Base-by-base conservation (phyloP, 2,797 vertebrate genomes). In the Eremophila alpestris region DNA sequence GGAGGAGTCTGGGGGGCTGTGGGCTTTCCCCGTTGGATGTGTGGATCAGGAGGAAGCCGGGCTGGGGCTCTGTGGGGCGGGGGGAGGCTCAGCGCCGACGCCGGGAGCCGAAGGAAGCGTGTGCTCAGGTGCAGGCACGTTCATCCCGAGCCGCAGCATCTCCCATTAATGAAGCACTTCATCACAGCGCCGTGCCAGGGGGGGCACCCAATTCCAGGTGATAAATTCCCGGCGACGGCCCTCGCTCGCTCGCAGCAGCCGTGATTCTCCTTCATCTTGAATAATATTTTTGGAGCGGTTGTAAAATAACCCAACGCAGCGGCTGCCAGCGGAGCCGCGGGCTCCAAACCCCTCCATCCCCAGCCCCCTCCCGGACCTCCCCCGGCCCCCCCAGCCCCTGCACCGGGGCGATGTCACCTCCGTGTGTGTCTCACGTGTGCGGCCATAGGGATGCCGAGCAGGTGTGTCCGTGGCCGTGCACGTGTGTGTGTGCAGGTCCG, bases 101-200 rank as follows among this genome's bases (percentile, higher is more conserved):
- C 85, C 49, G 38, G 60, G 36, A 75, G 64, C 58, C 52, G 5
- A 38, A 41, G 83, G 90, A 45, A 63, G 7, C 16, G n/a, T 11
- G 34, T 7, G 58, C 83, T 85, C 67, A 83, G 94, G 92, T 90
- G 83, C 76, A 26, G 67, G 68, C 68, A 41, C 68, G 68, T 70
- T n/a, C 38, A 26, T 26, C 22, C 29, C 68, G 29, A 88, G 94
- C 85, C 13, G 36, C 94, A 82, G 93, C 96, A 93, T 91, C 94
- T 95, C 83, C 95, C 91, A 84, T 93, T 95, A 96, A 96, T 95
- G 93, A 95, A 95, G 91, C 95, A 93, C 95, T 96, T 94, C 93
- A 96, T 96, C 96, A 95, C 83, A 1, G 14, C 32, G 16, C 74
- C 30, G 34, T 29, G 78, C 55, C 32, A 29, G 79, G 79, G 90